Evolutionary conservation across 1,140 invertebrate genomes (phyloP).

Genomic region (Papilio xuthus): DNA sequence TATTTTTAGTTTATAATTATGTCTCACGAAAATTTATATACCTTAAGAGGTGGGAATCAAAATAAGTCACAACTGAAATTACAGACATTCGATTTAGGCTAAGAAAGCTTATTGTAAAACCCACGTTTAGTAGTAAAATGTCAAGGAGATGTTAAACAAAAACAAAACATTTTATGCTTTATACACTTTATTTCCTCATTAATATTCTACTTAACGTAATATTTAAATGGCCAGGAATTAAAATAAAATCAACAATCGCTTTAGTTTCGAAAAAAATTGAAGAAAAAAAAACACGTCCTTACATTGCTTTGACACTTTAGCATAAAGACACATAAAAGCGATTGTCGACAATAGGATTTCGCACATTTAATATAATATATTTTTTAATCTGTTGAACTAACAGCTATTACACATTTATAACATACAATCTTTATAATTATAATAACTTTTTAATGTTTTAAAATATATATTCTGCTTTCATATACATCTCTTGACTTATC

Average conservation of each 20-base stretch:
- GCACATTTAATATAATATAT: conserved; percentile 24
- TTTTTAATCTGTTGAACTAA: conserved; percentile 27
- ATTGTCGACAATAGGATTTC: conserved; percentile 39
- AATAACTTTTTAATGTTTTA: conserved; percentile 63
- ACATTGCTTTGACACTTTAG: neutral
- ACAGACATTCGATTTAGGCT: neutral
- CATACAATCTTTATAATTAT: conserved; percentile 58
- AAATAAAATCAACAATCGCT: conserved; percentile 24
- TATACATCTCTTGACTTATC: conserved; percentile 69
- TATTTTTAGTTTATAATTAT: too few species aligned
- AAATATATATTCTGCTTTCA: conserved; percentile 65
- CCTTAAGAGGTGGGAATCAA: too few species aligned
- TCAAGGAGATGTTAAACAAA: neutral
- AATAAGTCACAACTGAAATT: too few species aligned
- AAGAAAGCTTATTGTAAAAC: neutral
- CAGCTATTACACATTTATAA: conserved; percentile 50
- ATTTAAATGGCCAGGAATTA: conserved; percentile 20
- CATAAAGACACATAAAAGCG: conserved; percentile 30
- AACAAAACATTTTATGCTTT: neutral
- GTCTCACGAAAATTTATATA: too few species aligned
- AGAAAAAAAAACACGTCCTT: neutral
- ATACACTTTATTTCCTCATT: conserved; percentile 17
- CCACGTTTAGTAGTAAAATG: neutral
- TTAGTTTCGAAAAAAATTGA: neutral
- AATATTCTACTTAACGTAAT: conserved; percentile 31